Evolutionary conservation across 2,888 invertebrate species (phyloP).

Genomic region (Anarsia innoxiella): DNA sequence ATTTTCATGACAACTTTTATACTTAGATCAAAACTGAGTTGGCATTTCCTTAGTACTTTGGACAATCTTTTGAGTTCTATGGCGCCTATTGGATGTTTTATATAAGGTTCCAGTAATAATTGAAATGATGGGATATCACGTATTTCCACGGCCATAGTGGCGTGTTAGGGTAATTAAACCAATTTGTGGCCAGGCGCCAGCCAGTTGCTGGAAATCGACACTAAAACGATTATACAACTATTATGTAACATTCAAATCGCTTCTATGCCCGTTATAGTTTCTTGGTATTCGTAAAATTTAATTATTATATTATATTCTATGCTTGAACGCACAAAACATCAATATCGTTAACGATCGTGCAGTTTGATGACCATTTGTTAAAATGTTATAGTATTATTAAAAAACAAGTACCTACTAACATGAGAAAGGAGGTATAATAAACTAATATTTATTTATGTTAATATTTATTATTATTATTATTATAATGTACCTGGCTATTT

Average conservation of each 20-base stretch:
- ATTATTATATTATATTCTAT: too few species aligned
- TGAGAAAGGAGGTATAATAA: not conserved
- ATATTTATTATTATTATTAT: not conserved
- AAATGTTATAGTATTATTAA: too few species aligned
- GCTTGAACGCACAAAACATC: too few species aligned
- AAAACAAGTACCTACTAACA: not conserved
- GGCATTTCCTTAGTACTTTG: too few species aligned
- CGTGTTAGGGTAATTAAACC: slow-evolving; percentile 35
- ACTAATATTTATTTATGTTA: not conserved
- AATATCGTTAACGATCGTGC: too few species aligned
- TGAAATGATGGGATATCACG: slow-evolving; percentile 29
- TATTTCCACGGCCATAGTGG: slow-evolving; percentile 31
- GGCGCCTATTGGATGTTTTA: too few species aligned
- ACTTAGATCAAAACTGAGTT: too few species aligned
- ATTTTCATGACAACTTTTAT: too few species aligned
- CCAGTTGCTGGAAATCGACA: slow-evolving; percentile 33
- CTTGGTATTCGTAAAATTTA: slow-evolving; percentile 1
- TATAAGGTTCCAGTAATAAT: slow-evolving; percentile 7
- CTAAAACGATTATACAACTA: slow-evolving; percentile 34
- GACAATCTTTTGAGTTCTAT: too few species aligned
- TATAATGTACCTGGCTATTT: not conserved
- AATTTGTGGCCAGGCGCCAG: slow-evolving; percentile 51
- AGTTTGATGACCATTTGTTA: too few species aligned
- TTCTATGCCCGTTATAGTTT: not conserved
- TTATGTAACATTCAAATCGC: slow-evolving; percentile 2